Percentiles rank a stretch among this genome's conserved stretches.
Conservation (phyloP, 2,797 vertebrate species). For the Paramormyrops hopkinsi region DNA sequence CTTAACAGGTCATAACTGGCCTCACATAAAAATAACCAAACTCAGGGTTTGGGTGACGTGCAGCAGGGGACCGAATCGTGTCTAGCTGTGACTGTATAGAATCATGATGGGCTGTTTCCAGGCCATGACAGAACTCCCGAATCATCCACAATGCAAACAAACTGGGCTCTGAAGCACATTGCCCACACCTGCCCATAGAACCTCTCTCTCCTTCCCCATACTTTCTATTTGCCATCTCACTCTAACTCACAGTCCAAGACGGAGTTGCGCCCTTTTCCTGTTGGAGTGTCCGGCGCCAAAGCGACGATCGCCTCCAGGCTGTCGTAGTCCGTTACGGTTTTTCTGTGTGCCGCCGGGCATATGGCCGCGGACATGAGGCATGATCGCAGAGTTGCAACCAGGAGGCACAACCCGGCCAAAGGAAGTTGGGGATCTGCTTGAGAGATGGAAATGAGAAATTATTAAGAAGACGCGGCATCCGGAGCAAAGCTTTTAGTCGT, state of each 20-base stretch:
- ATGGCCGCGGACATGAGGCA: neutral
- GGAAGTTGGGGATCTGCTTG: neutral
- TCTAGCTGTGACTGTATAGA: conserved; percentile 53
- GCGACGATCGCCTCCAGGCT: neutral
- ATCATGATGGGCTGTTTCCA: conserved; percentile 39
- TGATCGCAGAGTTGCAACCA: neutral
- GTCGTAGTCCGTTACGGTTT: neutral
- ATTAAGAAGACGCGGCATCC: neutral
- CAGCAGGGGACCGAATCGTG: conserved; percentile 40
- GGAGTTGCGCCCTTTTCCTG: neutral
- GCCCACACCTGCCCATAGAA: neutral
- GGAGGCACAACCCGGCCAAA: neutral
- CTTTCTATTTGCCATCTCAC: neutral
- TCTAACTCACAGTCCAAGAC: neutral
- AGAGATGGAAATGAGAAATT: neutral
- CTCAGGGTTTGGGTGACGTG: conserved; percentile 45
- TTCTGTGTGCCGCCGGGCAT: neutral
- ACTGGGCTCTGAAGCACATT: neutral
- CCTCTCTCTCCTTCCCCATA: neutral
- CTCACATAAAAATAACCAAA: neutral
- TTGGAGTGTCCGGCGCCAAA: neutral
- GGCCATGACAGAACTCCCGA: conserved; percentile 56
- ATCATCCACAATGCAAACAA: conserved; percentile 48
- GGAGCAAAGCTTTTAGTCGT: neutral
- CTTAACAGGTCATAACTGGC: neutral